Percentiles rank a stretch among this genome's conserved stretches.
phyloP scores from a whole-genome alignment of 2,797 vertebrate species.

The Erithacus rubecula region DNA sequence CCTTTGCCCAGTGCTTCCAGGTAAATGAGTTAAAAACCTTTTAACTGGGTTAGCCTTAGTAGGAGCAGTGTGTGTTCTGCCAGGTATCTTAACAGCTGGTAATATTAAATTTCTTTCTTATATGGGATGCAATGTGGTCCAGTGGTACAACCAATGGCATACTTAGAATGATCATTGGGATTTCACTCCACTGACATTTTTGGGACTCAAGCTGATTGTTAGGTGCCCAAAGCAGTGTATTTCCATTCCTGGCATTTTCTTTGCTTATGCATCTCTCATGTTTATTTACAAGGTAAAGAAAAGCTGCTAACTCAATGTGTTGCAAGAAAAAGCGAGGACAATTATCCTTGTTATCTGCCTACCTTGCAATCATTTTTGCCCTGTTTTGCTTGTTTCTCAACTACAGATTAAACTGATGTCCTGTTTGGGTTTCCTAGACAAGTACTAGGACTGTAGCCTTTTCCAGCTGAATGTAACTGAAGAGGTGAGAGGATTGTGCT shows the following conservation, averaged over 20 bases:
- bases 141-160: neutral
- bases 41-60: neutral
- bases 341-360: neutral
- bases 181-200: neutral
- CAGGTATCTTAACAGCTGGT: neutral
- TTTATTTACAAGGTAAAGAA: neutral
- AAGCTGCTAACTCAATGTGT: neutral
- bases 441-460: neutral
- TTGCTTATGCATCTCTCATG: neutral
- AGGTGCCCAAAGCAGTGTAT: neutral
- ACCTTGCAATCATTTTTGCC: neutral
- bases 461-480: neutral
- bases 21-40: neutral
- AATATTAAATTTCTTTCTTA: neutral
- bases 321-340: neutral
- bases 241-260: neutral
- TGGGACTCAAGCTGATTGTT: neutral
- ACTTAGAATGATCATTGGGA: neutral
- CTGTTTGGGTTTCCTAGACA: neutral
- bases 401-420: neutral
- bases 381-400: neutral
- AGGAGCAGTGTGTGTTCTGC: neutral
- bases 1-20: neutral
- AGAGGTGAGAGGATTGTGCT: neutral
- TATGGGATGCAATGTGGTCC: neutral